A percentile compares a stretch with the other conserved stretches of the same genome.
These are phyloP conservation scores for Carpatolechia fugitivella DNA, from an alignment of 2,888 invertebrate genomes.

Conservation along the genomic window DNA sequence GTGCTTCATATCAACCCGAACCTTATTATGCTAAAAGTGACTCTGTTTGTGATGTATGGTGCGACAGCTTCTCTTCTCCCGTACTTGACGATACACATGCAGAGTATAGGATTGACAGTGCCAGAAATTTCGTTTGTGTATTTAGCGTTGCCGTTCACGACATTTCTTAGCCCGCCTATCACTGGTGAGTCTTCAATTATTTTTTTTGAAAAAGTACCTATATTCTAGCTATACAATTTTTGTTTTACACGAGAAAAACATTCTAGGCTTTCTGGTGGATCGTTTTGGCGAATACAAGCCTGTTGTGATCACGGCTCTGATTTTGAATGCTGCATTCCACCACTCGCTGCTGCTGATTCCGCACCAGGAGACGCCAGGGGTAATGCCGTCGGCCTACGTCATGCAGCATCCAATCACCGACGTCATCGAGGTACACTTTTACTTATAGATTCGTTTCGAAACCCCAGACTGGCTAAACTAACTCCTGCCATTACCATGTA, in stretches of 20 bases:
- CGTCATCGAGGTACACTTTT: conserved; percentile 81
- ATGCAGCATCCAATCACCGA: conserved; percentile 86
- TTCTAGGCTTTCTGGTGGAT: conserved; percentile 89
- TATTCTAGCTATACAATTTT: neutral
- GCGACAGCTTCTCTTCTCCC: conserved; percentile 91
- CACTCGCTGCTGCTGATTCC: conserved; percentile 89
- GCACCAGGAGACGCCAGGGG: conserved; percentile 87
- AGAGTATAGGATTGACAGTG: conserved; percentile 90
- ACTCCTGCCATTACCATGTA: conserved; percentile 32
- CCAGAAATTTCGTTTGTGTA: conserved; percentile 93
- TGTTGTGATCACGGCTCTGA: conserved; percentile 87
- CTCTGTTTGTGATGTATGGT: conserved; percentile 90
- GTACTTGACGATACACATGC: conserved; percentile 94
- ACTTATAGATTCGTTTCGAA: conserved; percentile 32
- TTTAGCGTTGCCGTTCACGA: conserved; percentile 90
- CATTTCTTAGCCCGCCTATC: conserved; percentile 90
- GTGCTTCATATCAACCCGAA: conserved; percentile 85
- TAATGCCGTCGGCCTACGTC: conserved; percentile 86
- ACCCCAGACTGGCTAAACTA: conserved; percentile 33
- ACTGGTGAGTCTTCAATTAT: conserved; percentile 79
- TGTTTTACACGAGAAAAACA: neutral
- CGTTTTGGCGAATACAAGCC: conserved; percentile 92
- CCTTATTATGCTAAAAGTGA: conserved; percentile 88
- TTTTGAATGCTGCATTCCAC: conserved; percentile 88
- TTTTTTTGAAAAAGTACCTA: neutral